Percentiles rank a stretch among this genome's conserved stretches.
phyloP scores from a whole-genome alignment of 2,797 vertebrate genomes.

The Anguilla anguilla region DNA sequence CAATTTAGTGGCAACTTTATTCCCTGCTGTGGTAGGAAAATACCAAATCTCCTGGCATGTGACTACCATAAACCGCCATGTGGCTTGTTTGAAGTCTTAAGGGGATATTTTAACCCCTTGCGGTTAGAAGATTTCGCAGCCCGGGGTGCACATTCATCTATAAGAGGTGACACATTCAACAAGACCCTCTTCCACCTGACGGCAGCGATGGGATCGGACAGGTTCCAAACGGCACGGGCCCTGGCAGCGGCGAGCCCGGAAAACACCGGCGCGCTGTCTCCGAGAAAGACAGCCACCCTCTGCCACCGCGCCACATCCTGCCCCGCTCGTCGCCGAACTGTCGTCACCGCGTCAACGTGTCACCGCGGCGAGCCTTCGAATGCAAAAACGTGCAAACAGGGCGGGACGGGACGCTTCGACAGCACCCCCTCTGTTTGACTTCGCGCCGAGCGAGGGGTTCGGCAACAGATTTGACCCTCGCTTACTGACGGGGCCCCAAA shows the following conservation, averaged over 20 bases:
- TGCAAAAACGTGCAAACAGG: not conserved
- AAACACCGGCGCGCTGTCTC: not conserved
- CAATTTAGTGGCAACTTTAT: constrained; percentile 31
- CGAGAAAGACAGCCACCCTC: constrained; percentile 11
- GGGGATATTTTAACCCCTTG: constrained; percentile 50
- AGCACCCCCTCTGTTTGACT: not conserved
- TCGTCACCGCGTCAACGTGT: not conserved
- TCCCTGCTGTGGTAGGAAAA: constrained; percentile 29
- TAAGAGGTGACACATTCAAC: not conserved
- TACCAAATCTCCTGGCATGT: constrained; percentile 15
- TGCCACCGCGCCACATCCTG: not conserved
- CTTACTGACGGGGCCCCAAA: not conserved
- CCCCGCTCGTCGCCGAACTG: not conserved
- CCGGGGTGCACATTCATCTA: not conserved
- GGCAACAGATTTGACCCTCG: not conserved
- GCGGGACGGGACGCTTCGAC: not conserved
- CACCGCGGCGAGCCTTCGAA: not conserved
- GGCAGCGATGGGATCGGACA: not conserved
- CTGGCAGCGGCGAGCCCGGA: not conserved
- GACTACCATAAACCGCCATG: not conserved
- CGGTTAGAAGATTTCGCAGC: constrained; percentile 22
- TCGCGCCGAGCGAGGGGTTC: not conserved
- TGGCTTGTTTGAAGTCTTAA: constrained; percentile 52
- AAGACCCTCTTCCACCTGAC: not conserved
- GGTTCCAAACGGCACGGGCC: not conserved